Conservation (phyloP, 2,113 vertebrate genomes). For the Cardinalis cardinalis region DNA sequence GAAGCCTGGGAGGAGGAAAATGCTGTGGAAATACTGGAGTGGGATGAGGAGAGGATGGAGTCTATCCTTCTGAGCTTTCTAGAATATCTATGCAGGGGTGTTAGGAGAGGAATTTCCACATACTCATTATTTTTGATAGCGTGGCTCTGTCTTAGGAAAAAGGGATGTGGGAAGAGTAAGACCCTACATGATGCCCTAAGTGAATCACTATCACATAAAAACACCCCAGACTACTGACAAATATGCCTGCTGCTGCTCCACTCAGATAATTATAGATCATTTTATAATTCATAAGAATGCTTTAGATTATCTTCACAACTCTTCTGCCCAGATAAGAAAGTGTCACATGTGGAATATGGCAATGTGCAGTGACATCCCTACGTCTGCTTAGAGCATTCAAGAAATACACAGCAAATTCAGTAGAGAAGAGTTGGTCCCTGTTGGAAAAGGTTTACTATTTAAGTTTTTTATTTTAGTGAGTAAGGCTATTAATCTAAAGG, state of each 20-base stretch:
- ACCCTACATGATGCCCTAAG: background rate
- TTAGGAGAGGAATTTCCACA: background rate
- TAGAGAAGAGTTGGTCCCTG: background rate
- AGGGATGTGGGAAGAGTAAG: background rate
- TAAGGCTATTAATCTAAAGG: background rate
- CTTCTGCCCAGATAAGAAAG: background rate
- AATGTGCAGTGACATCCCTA: background rate
- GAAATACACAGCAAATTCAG: background rate
- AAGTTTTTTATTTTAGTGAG: background rate
- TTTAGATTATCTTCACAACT: background rate
- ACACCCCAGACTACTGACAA: background rate
- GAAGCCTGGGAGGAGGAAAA: background rate
- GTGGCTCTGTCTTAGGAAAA: background rate
- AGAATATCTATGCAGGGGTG: background rate
- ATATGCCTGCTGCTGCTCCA: background rate
- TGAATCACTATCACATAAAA: background rate
- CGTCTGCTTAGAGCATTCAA: background rate
- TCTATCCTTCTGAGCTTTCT: background rate
- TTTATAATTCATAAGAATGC: background rate
- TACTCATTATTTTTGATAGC: background rate
- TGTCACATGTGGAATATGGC: background rate
- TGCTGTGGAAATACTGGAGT: background rate
- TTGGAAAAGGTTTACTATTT: background rate
- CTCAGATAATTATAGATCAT: background rate
- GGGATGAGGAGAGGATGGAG: background rate